Percentiles rank a stretch among this genome's conserved stretches.
Conservation (phyloP, 2,113 vertebrate genomes). For the Chionodraco myersi region DNA sequence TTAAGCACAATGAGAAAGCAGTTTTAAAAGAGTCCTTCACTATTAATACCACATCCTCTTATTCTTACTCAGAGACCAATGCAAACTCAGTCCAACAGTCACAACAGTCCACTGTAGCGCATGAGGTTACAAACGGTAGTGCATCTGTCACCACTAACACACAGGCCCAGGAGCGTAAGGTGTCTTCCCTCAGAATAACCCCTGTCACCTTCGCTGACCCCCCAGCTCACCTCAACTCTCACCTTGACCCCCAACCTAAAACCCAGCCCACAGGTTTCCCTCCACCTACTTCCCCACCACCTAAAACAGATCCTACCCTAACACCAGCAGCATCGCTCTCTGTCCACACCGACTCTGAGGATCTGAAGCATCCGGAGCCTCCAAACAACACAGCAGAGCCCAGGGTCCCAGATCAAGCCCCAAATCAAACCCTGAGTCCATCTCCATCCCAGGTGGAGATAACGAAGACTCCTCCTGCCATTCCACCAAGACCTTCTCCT, state of each 20-base stretch:
- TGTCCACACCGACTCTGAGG: slow-evolving; percentile 85
- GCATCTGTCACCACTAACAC: slow-evolving; percentile 77
- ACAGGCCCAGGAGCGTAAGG: slow-evolving; percentile 85
- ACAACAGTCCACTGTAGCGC: slow-evolving; percentile 43
- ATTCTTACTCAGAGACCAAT: slow-evolving; percentile 79
- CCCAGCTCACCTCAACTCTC: slow-evolving; percentile 72
- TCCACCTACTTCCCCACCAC: slow-evolving; percentile 31
- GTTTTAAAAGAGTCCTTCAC: slow-evolving; percentile 81
- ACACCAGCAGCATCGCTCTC: slow-evolving; percentile 87
- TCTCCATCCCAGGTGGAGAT: slow-evolving; percentile 48
- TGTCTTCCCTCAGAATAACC: slow-evolving; percentile 90
- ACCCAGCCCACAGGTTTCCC: slow-evolving; percentile 59
- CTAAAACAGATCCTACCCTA: slow-evolving; percentile 54
- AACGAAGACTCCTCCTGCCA: slow-evolving; percentile 44
- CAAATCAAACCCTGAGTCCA: slow-evolving; percentile 42
- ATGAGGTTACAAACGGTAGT: slow-evolving; percentile 25
- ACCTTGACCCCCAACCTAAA: slow-evolving; percentile 64
- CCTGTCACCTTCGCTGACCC: slow-evolving; percentile 83
- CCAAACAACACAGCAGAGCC: slow-evolving; percentile 79
- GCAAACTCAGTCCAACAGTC: slow-evolving; percentile 56
- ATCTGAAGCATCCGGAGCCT: slow-evolving; percentile 68
- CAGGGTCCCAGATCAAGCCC: slow-evolving; percentile 57
- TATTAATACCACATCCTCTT: slow-evolving; percentile 84
- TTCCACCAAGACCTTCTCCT: slow-evolving; percentile 79
- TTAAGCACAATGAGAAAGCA: slow-evolving; percentile 68